phyloP scores from a whole-genome alignment of 1,140 invertebrate species.

The Pseudobourletiella spinata region DNA sequence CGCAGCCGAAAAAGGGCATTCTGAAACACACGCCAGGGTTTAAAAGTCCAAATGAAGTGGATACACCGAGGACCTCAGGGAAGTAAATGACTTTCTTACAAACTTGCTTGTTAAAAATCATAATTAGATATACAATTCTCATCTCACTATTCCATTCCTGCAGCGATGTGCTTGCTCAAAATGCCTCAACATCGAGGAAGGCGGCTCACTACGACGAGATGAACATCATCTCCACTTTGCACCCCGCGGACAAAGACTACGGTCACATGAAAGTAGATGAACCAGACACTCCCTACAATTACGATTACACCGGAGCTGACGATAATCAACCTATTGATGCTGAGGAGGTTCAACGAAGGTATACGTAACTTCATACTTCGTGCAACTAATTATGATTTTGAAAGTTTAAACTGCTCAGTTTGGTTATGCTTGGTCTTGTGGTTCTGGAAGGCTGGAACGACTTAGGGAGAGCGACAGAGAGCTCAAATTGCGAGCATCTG shows the following conservation, averaged over 20 bases:
- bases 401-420: not conserved
- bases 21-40: no score
- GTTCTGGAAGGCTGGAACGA: slow-evolving; percentile 39
- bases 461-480: slow-evolving; percentile 51
- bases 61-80: no score
- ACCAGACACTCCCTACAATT: slow-evolving; percentile 15
- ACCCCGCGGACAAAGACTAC: slow-evolving; percentile 97
- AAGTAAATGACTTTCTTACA: no score
- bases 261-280: slow-evolving; percentile 40
- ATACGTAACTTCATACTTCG: not conserved
- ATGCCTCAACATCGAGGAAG: no score
- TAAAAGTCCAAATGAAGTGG: no score
- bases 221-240: slow-evolving; percentile 96
- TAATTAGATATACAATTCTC: no score
- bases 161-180: no score
- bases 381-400: not conserved
- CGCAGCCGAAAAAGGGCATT: no score
- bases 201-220: slow-evolving; percentile 91
- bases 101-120: no score
- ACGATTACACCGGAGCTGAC: not conserved
- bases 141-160: no score
- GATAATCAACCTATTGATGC: not conserved
- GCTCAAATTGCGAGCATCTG: not conserved
- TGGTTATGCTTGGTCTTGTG: no score
- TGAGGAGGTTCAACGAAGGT: not conserved